Conservation (phyloP, 2,888 invertebrate species). For the Chymomyza caudatula region DNA sequence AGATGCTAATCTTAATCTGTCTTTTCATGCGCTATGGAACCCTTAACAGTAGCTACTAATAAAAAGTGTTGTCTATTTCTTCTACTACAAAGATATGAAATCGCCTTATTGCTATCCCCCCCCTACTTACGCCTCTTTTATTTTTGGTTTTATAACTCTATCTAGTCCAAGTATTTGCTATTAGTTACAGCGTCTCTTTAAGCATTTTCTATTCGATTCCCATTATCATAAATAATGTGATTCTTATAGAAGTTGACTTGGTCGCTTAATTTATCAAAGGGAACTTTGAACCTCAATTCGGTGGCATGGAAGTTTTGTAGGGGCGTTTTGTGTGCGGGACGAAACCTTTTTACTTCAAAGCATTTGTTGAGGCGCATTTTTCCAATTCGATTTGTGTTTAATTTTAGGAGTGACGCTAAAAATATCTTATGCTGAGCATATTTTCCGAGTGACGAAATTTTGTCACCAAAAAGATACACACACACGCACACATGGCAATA, state of each 20-base stretch:
- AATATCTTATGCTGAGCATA: neutral
- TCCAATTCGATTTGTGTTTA: constrained; percentile 2
- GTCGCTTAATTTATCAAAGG: neutral
- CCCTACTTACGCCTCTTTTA: no score
- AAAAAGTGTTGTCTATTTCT: no score
- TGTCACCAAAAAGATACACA: neutral
- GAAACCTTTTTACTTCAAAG: neutral
- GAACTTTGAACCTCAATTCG: neutral
- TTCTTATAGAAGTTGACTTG: no score
- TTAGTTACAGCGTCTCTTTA: neutral
- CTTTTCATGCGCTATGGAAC: no score
- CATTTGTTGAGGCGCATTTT: neutral
- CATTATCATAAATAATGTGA: neutral
- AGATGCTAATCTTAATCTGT: no score
- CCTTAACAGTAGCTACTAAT: no score
- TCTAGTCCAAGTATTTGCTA: neutral
- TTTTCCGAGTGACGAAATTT: constrained; percentile 2
- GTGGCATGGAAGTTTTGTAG: no score
- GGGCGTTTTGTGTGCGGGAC: neutral
- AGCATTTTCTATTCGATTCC: neutral
- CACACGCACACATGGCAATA: neutral
- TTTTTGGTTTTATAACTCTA: neutral
- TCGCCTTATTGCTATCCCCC: no score
- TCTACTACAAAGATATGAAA: no score
- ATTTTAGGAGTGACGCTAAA: neutral